Percentiles rank a stretch among this genome's conserved stretches.
phyloP scores from a whole-genome alignment of 2,797 vertebrate species.

The Mycteria americana region DNA sequence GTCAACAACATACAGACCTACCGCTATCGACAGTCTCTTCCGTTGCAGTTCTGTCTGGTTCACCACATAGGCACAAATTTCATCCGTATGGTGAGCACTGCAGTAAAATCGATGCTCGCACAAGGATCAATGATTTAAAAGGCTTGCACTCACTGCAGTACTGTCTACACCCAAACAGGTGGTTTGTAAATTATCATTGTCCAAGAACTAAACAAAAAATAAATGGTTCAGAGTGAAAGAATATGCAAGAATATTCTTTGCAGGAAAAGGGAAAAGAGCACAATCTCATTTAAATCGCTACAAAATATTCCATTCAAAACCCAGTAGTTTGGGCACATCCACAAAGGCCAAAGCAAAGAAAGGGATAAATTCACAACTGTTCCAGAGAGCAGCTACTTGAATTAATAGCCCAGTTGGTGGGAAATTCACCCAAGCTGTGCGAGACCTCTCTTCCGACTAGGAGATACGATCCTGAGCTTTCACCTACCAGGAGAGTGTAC shows the following conservation, averaged over 20 bases:
- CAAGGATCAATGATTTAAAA: neutral
- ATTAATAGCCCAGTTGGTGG: neutral
- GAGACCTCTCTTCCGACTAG: neutral
- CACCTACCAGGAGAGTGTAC: neutral
- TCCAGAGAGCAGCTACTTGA: neutral
- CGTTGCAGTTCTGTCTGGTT: neutral
- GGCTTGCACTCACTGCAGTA: neutral
- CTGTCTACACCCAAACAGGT: neutral
- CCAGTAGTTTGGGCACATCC: neutral
- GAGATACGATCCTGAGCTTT: rapidly evolving
- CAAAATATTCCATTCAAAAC: neutral
- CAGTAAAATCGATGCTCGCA: neutral
- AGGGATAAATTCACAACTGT: neutral
- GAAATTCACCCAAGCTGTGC: neutral
- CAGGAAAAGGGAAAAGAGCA: neutral
- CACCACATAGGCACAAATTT: neutral
- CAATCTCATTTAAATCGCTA: neutral
- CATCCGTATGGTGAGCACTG: neutral
- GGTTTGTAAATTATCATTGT: neutral
- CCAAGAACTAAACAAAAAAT: neutral
- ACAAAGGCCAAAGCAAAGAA: neutral
- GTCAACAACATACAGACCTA: neutral
- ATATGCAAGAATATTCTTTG: neutral
- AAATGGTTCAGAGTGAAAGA: neutral
- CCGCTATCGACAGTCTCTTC: neutral